phyloP scores from a whole-genome alignment of 2,888 invertebrate species.

The Stegana nigrithorax region DNA sequence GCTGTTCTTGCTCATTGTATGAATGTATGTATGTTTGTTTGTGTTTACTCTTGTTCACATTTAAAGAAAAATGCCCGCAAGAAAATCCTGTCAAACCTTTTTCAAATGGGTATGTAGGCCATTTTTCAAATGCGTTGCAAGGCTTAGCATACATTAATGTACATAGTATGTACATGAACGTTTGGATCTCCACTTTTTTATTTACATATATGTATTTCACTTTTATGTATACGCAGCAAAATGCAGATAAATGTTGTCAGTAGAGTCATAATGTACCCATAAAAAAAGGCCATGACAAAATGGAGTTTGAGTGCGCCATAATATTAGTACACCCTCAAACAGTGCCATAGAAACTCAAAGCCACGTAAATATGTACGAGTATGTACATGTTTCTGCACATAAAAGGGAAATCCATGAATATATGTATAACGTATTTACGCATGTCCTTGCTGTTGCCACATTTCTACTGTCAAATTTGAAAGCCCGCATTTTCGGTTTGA shows the following conservation, averaged over 20 bases:
- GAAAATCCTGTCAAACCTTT: neutral
- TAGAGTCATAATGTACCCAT: conserved; percentile 3
- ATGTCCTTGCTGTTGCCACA: conserved; percentile 39
- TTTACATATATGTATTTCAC: conserved; percentile 13
- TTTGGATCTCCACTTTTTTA: conserved; percentile 34
- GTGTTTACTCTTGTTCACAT: neutral
- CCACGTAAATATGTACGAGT: conserved; percentile 19
- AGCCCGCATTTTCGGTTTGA: conserved; percentile 60
- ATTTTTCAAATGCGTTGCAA: too few relatives aligned
- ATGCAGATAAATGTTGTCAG: conserved; percentile 15
- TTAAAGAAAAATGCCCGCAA: neutral
- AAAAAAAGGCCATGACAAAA: conserved; percentile 38
- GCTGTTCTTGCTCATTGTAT: too few relatives aligned
- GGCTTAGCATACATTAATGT: too few relatives aligned
- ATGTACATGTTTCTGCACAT: conserved; percentile 31
- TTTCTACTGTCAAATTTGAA: conserved; percentile 44
- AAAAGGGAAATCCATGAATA: neutral
- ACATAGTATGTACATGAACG: neutral
- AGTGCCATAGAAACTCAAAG: conserved; percentile 38
- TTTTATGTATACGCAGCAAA: conserved; percentile 11
- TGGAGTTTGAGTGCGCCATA: conserved; percentile 58
- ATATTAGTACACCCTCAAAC: conserved; percentile 61
- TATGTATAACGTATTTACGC: too few relatives aligned
- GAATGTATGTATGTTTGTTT: neutral
- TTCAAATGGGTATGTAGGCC: conserved; percentile 46